Percentiles rank a stretch among this genome's conserved stretches.
Conservation (phyloP, 1,140 invertebrate genomes). For the Tenebrio molitor region DNA sequence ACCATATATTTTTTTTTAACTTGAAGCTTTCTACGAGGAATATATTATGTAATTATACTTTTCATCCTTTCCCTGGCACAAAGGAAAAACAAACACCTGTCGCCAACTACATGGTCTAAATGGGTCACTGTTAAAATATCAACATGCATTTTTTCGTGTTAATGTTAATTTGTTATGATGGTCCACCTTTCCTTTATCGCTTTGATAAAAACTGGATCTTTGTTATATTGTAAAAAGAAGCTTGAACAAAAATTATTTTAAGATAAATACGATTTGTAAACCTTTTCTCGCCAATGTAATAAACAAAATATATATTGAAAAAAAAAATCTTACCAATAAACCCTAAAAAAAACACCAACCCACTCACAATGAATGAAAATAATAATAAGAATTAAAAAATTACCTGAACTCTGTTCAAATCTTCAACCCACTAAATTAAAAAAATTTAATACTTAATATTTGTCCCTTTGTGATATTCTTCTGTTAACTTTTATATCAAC, state of each 20-base stretch:
- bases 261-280: background rate
- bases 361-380: conserved; percentile 17
- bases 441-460: conserved; percentile 34
- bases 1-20: no score
- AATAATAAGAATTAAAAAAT: conserved; percentile 36
- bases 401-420: conserved; percentile 18
- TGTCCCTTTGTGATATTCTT: conserved; percentile 37
- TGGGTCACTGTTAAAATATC: no score
- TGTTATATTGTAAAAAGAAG: no score
- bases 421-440: conserved; percentile 33
- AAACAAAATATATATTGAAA: background rate
- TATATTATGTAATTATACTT: no score
- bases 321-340: conserved; percentile 50
- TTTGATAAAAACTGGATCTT: no score
- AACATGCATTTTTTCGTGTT: no score
- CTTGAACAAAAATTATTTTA: background rate
- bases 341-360: conserved; percentile 41
- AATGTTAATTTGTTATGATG: no score
- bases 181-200: no score
- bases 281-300: background rate
- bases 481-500: conserved; percentile 40
- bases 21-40: no score
- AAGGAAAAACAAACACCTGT: no score
- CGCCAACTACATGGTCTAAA: no score
- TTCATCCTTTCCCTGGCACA: no score